Percentiles rank a stretch among this genome's conserved stretches.
These are phyloP conservation scores for Acrocephalus scirpaceus DNA, from an alignment of 2,797 vertebrate genomes.

Conservation along the genomic window DNA sequence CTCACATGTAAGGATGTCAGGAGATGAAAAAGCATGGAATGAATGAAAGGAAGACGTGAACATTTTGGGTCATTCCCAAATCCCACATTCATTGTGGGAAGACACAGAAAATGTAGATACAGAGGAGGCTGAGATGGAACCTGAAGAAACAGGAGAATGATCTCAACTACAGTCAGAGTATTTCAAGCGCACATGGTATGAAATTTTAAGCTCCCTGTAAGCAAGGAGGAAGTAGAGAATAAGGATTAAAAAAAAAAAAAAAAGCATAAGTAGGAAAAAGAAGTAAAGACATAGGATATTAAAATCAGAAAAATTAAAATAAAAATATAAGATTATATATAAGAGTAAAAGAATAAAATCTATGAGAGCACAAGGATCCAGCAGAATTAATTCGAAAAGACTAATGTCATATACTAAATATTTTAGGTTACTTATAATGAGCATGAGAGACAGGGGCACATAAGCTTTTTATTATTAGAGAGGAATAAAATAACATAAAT, in stretches of 20 bases:
- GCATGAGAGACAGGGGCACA: neutral
- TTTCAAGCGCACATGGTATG: neutral
- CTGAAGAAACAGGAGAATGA: neutral
- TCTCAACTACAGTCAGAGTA: neutral
- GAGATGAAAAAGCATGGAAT: neutral
- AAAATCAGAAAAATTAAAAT: neutral
- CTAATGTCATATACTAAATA: neutral
- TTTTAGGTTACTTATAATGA: neutral
- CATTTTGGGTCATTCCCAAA: neutral
- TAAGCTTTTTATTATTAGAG: neutral
- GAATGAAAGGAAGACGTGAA: neutral
- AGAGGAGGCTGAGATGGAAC: neutral
- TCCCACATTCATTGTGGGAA: no score
- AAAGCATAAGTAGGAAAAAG: neutral
- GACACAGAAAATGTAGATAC: neutral
- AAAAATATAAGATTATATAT: fast-evolving
- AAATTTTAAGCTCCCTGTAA: neutral
- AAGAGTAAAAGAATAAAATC: neutral
- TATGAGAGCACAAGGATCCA: neutral
- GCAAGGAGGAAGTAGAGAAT: neutral
- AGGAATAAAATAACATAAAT: neutral
- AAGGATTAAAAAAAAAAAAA: neutral
- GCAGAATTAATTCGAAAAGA: neutral
- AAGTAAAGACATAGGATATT: neutral
- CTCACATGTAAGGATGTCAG: neutral